Base-by-base conservation (phyloP, 2,888 invertebrate species). In the Agonopterix arenella region DNA sequence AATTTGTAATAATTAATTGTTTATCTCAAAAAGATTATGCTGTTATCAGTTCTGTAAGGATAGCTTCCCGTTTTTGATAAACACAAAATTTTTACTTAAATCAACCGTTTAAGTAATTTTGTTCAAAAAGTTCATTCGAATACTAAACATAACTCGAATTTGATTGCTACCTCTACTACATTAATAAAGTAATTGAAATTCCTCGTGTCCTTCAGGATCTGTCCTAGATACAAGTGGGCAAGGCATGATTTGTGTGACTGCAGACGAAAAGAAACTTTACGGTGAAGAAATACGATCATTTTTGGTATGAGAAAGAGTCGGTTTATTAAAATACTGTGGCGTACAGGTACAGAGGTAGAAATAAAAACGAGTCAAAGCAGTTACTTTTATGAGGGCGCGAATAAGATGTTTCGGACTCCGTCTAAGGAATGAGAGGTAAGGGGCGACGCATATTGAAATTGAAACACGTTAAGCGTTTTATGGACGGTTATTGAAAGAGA, bases 371-470 rank as follows among this genome's bases (percentile, higher is more conserved):
- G 80, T 73, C 84, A 79, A 85, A 84, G 85, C 85, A 86, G 89
- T 89, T 88, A 88, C 89, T 86, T 89, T 88, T 89, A 89, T 88
- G 89, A 88, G 89, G 85, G 88, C 89, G 89, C 84, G 89, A 89
- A 89, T 88, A 89, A 89, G 88, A 88, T 88, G 88, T 88, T 88
- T 88, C 81, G 84, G 84, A 86, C 83, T 83, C 77, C 75, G 80
- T 80, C 83, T 83, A 76, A 84, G 78, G 84, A 85, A 89, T 86
- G 86, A 80, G 78, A 66, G 65, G 50, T 51, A 55, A 64, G 58
- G 69, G 11, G 37, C 54, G 45, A 42, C 75, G 76, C 45, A 55
- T 62, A 85, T 58, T 63, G 55, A 36, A 40, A 8, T 2, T 4
- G 16, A 48, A 45, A 62, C 65, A 58, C 62, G 69, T 57, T 52